Conservation (phyloP, 2,888 invertebrate genomes). For the Sinopyrophorus schimmeli region DNA sequence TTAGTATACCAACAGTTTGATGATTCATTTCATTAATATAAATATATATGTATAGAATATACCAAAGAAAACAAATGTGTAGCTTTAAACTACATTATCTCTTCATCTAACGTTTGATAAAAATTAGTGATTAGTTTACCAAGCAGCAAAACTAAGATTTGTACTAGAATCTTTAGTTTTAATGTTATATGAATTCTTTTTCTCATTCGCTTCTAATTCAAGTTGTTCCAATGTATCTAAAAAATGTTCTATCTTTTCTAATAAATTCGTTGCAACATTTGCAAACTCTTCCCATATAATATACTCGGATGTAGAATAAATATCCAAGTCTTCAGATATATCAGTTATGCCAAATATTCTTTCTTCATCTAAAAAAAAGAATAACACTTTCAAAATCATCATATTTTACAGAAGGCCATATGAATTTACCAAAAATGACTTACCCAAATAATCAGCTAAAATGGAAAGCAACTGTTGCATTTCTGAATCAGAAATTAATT, state of each 20-base stretch:
- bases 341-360: slow-evolving; percentile 58
- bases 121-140: slow-evolving; percentile 48
- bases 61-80: too few relatives aligned
- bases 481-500: slow-evolving; percentile 57
- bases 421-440: slow-evolving; percentile 24
- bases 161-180: slow-evolving; percentile 48
- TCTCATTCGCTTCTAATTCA: slow-evolving; percentile 38
- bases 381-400: slow-evolving; percentile 14
- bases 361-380: slow-evolving; percentile 59
- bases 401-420: slow-evolving; percentile 2
- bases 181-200: slow-evolving; percentile 30
- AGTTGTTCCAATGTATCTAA: slow-evolving; percentile 52
- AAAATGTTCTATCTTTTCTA: slow-evolving; percentile 64
- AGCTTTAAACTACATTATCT: too few relatives aligned
- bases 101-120: too few relatives aligned
- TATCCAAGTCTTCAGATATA: slow-evolving; percentile 49
- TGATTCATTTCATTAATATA: too few relatives aligned
- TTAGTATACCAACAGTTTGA: too few relatives aligned
- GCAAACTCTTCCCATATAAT: slow-evolving; percentile 75
- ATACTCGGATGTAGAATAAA: slow-evolving; percentile 52
- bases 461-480: slow-evolving; percentile 60
- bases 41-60: too few relatives aligned
- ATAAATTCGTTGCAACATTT: slow-evolving; percentile 71
- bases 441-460: slow-evolving; percentile 61
- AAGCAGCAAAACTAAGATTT: slow-evolving; percentile 52